Evolutionary conservation across 1,140 invertebrate species (phyloP).

Genomic region (Macrosteles quadrilineatus): DNA sequence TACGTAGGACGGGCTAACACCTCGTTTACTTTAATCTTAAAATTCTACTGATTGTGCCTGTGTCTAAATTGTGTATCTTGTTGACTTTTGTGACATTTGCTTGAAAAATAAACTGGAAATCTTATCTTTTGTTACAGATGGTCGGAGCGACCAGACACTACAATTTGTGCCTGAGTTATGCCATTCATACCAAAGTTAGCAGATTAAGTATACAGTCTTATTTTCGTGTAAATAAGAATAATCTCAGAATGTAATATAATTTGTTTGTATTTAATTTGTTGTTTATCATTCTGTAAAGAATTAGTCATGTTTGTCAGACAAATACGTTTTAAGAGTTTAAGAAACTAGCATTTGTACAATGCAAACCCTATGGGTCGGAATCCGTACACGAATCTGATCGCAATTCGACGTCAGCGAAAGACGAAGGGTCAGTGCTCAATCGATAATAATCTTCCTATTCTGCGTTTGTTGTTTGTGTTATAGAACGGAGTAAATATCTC

Average conservation of each 20-base stretch:
- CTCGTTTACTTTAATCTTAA: no score
- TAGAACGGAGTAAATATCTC: no score
- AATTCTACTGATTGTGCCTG: no score
- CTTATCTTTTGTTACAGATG: constrained; percentile 15
- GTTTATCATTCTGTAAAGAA: constrained; percentile 24
- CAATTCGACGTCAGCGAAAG: neutral
- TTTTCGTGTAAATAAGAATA: constrained; percentile 21
- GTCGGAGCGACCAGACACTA: constrained; percentile 10
- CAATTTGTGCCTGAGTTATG: constrained; percentile 30
- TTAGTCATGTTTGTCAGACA: constrained; percentile 25
- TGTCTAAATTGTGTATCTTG: no score
- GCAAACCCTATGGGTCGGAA: neutral
- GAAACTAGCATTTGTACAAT: constrained; percentile 13
- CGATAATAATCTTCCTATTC: neutral
- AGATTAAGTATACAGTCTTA: constrained; percentile 14
- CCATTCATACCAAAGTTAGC: constrained; percentile 30
- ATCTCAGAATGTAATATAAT: constrained; percentile 8
- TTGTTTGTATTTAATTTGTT: constrained; percentile 24
- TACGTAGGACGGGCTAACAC: no score
- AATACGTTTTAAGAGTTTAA: constrained; percentile 16
- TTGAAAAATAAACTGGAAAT: no score
- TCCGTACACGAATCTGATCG: constrained; percentile 9
- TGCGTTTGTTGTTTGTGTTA: no score
- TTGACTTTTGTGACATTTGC: no score
- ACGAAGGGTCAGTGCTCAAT: neutral